Conservation (phyloP, 2,113 vertebrate species). For the Chloebia gouldiae region DNA sequence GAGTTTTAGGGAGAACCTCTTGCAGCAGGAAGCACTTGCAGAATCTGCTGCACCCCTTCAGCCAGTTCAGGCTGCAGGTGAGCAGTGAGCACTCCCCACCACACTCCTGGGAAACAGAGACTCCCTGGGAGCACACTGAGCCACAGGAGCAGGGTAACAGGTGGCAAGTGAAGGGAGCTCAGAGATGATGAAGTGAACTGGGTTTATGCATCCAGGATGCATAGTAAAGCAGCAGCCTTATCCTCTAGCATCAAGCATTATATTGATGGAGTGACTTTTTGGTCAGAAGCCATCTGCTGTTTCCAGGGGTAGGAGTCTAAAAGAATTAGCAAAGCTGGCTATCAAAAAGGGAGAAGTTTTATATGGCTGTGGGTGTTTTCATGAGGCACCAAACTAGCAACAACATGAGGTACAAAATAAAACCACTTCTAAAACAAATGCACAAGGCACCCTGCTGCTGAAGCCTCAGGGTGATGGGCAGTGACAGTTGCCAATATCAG, state of each 20-base stretch:
- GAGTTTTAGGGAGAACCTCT: background rate
- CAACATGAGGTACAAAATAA: background rate
- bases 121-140: background rate
- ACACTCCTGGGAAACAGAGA: background rate
- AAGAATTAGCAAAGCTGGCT: constrained; percentile 30
- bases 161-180: constrained; percentile 45
- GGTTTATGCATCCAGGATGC: constrained; percentile 8
- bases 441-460: background rate
- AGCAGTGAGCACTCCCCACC: background rate
- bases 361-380: background rate
- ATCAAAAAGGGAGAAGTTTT: background rate
- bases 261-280: constrained; percentile 47
- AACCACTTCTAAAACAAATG: background rate
- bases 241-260: constrained; percentile 31
- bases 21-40: background rate
- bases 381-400: background rate
- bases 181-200: constrained; percentile 32
- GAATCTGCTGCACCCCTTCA: background rate
- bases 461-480: background rate
- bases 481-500: background rate
- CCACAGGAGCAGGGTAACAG: constrained; percentile 24
- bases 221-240: constrained; percentile 11
- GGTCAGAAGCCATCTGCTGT: constrained; percentile 54
- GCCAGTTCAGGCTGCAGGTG: background rate
- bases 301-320: background rate